Base-by-base conservation (phyloP, 2,113 vertebrate species). In the Perca fluviatilis region DNA sequence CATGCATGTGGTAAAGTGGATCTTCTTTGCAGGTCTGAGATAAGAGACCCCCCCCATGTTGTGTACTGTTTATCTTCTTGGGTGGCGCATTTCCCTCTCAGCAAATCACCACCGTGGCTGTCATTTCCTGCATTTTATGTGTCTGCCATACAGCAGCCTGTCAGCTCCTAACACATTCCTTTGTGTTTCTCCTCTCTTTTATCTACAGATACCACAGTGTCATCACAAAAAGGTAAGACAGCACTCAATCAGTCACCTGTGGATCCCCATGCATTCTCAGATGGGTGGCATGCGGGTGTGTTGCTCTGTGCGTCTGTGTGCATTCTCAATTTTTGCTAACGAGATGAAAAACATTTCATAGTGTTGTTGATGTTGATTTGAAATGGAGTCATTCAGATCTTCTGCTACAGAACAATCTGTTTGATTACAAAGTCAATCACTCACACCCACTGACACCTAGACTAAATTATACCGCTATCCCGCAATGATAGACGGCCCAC, bases 201-300 rank as follows among this genome's bases (percentile, higher is more conserved):
- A 68, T 90, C 81, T 87, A 27, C 90, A 96, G 95, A 90, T 84
- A 85, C 95, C 75, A 74, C 82, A 6, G 82, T 95, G 80, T 94
- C 95, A 79, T 91, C 94, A 43, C 94, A 94, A 74, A 91, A 89
- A 94, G 95, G 95, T 96, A 94, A 94, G 94, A 86, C 80, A 54
- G 73, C 58, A 25, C 56, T 81, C 78, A 65, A 33, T 84, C 72
- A 82, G 16, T 89, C 79, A 79, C 70, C 65, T 85, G 80, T 89
- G 68, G 67, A 62, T 77, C 56, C 68, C 46, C 15, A 1, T 56
- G 19, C 62, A 76, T 84, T 80, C 68, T 81, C 36, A 46, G 27
- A 67, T 50, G 63, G 53, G 56, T 33, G 67, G 23, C 30, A 3
- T 79, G 72, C 49, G 75, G 3, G 33, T 74, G 82, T 63, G 53